phyloP scores from a whole-genome alignment of 2,113 vertebrate species.

The Oncorhynchus nerka region DNA sequence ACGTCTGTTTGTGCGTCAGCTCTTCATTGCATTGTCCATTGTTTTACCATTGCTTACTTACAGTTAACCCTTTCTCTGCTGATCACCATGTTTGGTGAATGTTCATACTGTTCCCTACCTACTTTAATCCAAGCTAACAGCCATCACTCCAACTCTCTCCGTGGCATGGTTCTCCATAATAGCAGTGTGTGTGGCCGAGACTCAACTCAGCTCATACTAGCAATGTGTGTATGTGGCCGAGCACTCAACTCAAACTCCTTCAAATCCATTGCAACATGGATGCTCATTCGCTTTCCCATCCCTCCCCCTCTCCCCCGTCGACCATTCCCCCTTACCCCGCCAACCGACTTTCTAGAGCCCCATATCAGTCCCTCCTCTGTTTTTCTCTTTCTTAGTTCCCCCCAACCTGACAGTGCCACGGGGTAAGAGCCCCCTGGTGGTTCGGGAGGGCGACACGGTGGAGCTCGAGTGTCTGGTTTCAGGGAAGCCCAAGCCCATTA shows the following conservation, averaged over 20 bases:
- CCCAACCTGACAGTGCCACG: constrained; percentile 96
- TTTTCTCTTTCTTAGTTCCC: constrained; percentile 90
- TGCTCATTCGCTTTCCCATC: constrained; percentile 12
- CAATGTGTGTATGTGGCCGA: constrained; percentile 9
- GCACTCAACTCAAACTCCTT: not conserved
- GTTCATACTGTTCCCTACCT: constrained; percentile 18
- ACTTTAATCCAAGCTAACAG: constrained; percentile 16
- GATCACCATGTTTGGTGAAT: constrained; percentile 25
- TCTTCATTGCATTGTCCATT: constrained; percentile 44
- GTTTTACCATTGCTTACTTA: constrained; percentile 52
- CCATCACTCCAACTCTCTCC: constrained; percentile 35
- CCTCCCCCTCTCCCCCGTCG: constrained; percentile 27
- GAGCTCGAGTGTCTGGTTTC: constrained; percentile 98
- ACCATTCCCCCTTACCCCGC: constrained; percentile 49
- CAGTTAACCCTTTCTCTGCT: constrained; percentile 33
- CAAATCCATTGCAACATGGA: not conserved
- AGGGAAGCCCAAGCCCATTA: constrained; percentile 97
- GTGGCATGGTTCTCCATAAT: constrained; percentile 42
- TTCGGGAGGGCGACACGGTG: constrained; percentile 92
- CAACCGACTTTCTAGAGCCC: constrained; percentile 76
- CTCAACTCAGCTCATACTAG: constrained; percentile 30
- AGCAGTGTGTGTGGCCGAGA: constrained; percentile 39
- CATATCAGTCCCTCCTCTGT: constrained; percentile 79
- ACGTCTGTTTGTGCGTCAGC: constrained; percentile 37
- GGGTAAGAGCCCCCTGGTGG: constrained; percentile 94